These are phyloP conservation scores for Acestrorhynchus altus DNA, from an alignment of 2,797 vertebrate genomes.

Conservation along the genomic window DNA sequence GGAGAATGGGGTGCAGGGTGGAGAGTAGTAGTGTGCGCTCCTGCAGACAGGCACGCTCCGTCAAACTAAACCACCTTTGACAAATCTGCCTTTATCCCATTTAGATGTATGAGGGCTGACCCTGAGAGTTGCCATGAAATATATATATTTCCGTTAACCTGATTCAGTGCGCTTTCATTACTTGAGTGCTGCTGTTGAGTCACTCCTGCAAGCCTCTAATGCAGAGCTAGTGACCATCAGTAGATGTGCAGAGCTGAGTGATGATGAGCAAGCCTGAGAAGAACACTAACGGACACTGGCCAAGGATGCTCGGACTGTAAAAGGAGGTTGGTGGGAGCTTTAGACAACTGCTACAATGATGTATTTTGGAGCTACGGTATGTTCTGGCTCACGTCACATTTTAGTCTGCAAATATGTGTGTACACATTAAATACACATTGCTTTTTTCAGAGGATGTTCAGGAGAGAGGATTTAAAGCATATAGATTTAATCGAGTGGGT, in stretches of 20 bases:
- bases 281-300: neutral
- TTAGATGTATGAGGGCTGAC: conserved; percentile 64
- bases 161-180: conserved; percentile 61
- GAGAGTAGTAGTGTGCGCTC: conserved; percentile 3
- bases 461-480: conserved; percentile 1
- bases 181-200: conserved; percentile 55
- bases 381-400: neutral
- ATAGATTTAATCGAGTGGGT: neutral
- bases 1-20: conserved; percentile 31
- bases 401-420: neutral
- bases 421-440: neutral
- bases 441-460: neutral
- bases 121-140: conserved; percentile 61
- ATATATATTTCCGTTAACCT: conserved; percentile 70
- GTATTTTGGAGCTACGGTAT: neutral
- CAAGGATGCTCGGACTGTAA: neutral
- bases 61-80: conserved; percentile 56
- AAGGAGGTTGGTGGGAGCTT: neutral
- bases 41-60: conserved; percentile 26
- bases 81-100: conserved; percentile 71
- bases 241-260: conserved; percentile 22
- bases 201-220: conserved; percentile 31
- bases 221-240: conserved; percentile 33
- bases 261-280: conserved; percentile 14
- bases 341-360: neutral